Conservation (phyloP, 2,888 invertebrate genomes). For the Sphaerophoria taeniata region DNA sequence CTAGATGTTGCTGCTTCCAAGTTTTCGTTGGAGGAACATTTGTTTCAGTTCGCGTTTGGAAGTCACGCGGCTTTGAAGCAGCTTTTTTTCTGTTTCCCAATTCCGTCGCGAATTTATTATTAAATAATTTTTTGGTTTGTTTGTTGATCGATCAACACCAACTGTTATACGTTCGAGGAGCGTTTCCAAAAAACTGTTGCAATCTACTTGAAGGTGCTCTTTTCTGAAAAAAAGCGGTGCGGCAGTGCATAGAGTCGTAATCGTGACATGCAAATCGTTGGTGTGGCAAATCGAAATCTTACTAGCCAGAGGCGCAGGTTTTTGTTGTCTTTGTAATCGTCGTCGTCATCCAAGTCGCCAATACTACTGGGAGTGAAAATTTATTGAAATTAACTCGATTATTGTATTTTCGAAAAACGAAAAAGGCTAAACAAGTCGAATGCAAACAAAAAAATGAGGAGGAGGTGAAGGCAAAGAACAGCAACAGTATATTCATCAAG, state of each 20-base stretch:
- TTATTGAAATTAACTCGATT: constrained; percentile 50
- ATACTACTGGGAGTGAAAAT: constrained; percentile 44
- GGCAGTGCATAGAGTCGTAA: constrained; percentile 56
- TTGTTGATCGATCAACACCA: constrained; percentile 8
- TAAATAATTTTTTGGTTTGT: constrained; percentile 11
- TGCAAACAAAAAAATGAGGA: constrained; percentile 13
- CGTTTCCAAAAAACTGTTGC: constrained; percentile 33
- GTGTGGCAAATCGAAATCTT: constrained; percentile 66
- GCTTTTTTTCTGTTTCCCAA: constrained; percentile 33
- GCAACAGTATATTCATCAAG: constrained; percentile 66
- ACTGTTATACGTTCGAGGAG: constrained; percentile 58
- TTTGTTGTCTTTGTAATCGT: neutral
- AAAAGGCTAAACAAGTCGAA: constrained; percentile 12
- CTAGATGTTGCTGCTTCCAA: constrained; percentile 54
- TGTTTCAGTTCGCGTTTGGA: constrained; percentile 76
- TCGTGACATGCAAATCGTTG: constrained; percentile 72
- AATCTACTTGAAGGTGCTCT: constrained; percentile 43
- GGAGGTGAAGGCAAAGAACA: constrained; percentile 39
- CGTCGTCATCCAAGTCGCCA: neutral
- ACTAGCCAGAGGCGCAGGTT: constrained; percentile 38
- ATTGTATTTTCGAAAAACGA: constrained; percentile 11
- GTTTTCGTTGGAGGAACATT: constrained; percentile 63
- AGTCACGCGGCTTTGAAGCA: constrained; percentile 75
- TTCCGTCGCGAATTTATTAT: constrained; percentile 50
- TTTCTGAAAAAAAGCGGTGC: constrained; percentile 35